Percentiles rank a stretch among this genome's conserved stretches.
Evolutionary conservation across 2,113 vertebrate species (phyloP).

Genomic region (Pluvialis apricaria): DNA sequence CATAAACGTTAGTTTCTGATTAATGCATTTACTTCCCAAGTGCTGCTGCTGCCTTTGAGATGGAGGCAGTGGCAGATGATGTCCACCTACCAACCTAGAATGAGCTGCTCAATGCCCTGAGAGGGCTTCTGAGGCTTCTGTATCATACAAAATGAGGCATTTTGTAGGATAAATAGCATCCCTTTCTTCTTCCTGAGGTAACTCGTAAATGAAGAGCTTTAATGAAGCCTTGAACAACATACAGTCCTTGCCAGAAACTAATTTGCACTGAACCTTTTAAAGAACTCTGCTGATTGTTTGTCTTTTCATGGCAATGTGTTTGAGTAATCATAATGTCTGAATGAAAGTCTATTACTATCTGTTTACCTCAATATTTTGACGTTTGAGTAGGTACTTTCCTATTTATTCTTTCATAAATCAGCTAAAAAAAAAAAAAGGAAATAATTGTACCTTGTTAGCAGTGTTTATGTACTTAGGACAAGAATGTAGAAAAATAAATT

Average conservation of each 20-base stretch:
- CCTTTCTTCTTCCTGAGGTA: not conserved
- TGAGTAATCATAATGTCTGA: not conserved
- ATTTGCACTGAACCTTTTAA: not conserved
- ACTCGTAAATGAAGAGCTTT: not conserved
- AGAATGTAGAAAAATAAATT: not conserved
- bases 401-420: not conserved
- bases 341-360: not conserved
- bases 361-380: not conserved
- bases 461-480: not conserved
- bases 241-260: not conserved
- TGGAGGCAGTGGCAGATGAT: rapidly evolving
- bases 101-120: not conserved
- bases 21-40: not conserved
- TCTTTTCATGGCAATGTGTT: not conserved
- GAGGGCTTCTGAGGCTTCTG: not conserved
- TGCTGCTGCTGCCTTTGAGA: not conserved
- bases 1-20: not conserved
- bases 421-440: not conserved
- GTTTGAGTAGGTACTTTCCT: not conserved
- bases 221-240: not conserved
- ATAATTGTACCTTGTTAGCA: not conserved
- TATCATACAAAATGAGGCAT: not conserved
- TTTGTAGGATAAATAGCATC: not conserved
- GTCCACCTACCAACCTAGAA: not conserved
- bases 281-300: not conserved